These are phyloP conservation scores for Corythoichthys intestinalis DNA, from an alignment of 2,113 vertebrate species.

Conservation along the genomic window DNA sequence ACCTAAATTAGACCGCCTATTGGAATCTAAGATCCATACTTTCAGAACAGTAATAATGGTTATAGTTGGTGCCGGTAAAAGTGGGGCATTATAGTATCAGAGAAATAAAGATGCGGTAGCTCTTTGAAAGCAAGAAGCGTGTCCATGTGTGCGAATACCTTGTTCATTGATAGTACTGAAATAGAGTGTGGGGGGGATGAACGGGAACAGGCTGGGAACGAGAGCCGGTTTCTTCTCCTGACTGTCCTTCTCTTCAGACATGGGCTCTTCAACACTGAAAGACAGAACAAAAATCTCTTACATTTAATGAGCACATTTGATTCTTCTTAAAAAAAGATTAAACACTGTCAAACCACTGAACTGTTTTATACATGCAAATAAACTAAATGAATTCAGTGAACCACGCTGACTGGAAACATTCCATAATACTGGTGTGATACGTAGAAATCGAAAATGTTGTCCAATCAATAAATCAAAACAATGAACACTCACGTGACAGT, in stretches of 20 bases:
- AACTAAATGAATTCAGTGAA: background rate
- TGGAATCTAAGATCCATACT: background rate
- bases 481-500: conserved; percentile 65
- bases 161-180: conserved; percentile 86
- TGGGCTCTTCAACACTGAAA: conserved; percentile 65
- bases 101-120: too few species aligned
- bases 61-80: background rate
- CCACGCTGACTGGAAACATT: background rate
- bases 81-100: background rate
- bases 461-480: background rate
- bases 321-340: background rate
- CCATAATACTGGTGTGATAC: background rate
- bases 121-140: background rate
- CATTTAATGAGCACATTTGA: background rate
- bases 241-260: conserved; percentile 63
- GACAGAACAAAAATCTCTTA: background rate
- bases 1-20: background rate
- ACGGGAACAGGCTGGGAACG: conserved; percentile 87
- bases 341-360: background rate
- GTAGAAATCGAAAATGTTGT: background rate
- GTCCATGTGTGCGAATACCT: conserved; percentile 72
- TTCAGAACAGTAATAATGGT: background rate
- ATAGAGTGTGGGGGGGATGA: conserved; percentile 85
- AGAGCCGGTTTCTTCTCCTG: conserved; percentile 81
- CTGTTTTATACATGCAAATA: background rate